phyloP scores from a whole-genome alignment of 2,888 invertebrate species.

The Branchellion lobata region DNA sequence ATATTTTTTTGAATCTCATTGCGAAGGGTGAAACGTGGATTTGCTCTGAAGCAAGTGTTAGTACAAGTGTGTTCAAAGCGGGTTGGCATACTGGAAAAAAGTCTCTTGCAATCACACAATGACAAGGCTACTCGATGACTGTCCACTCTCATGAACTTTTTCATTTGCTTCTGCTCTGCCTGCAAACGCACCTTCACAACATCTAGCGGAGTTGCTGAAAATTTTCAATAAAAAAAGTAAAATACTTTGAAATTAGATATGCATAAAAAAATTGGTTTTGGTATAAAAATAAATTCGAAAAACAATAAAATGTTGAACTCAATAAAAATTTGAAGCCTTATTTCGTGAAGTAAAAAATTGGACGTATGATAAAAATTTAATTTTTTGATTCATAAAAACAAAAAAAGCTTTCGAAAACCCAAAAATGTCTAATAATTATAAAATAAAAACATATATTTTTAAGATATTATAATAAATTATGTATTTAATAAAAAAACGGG shows the following conservation, averaged over 20 bases:
- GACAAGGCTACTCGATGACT: not conserved
- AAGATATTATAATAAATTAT: too few species aligned
- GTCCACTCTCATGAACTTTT: not conserved
- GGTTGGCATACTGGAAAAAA: constrained; percentile 6
- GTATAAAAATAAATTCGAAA: not conserved
- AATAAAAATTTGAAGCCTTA: too few species aligned
- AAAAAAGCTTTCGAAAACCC: not conserved
- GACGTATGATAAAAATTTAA: too few species aligned
- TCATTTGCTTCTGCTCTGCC: constrained; percentile 77
- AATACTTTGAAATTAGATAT: not conserved
- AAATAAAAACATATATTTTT: not conserved
- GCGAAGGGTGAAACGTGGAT: not conserved
- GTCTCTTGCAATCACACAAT: constrained; percentile 72
- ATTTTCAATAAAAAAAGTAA: constrained; percentile 32
- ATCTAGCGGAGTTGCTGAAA: constrained; percentile 92
- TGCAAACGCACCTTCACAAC: constrained; percentile 96
- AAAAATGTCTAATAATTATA: not conserved
- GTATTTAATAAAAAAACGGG: too few species aligned
- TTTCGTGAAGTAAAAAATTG: too few species aligned
- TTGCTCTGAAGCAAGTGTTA: constrained; percentile 1
- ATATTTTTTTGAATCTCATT: not conserved
- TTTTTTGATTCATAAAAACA: too few species aligned
- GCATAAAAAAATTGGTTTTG: too few species aligned
- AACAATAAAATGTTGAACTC: not conserved
- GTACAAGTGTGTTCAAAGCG: constrained; percentile 70